Percentiles rank a stretch among this genome's conserved stretches.
phyloP scores from a whole-genome alignment of 2,113 vertebrate genomes.

The Rhinopomastus cyanomelas region DNA sequence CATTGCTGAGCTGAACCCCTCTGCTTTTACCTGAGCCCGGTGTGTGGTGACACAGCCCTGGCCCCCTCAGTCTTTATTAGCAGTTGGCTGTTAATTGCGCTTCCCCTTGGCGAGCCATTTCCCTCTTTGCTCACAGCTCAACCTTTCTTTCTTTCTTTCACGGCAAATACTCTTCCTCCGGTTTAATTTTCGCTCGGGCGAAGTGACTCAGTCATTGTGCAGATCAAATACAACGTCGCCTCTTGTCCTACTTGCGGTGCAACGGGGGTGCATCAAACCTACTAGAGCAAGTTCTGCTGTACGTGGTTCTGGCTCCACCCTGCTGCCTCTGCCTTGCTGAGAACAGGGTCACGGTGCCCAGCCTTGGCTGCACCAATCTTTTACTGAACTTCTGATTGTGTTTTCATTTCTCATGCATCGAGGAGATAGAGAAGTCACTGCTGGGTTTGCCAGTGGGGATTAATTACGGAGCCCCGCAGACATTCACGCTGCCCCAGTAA shows the following conservation, averaged over 20 bases:
- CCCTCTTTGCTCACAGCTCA: background rate
- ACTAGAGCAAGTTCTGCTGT: background rate
- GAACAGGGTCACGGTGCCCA: background rate
- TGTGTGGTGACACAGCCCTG: background rate
- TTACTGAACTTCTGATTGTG: background rate
- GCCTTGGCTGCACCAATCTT: background rate
- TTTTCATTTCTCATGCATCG: background rate
- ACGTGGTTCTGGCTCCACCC: background rate
- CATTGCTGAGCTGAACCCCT: background rate
- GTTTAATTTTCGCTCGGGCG: background rate
- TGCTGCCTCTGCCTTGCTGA: background rate
- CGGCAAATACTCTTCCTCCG: background rate
- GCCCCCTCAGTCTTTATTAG: background rate
- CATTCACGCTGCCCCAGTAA: background rate
- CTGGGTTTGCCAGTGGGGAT: background rate
- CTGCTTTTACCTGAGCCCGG: conserved; percentile 49
- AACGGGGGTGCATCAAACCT: background rate
- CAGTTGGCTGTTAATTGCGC: background rate
- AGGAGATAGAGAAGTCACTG: background rate
- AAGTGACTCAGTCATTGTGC: background rate
- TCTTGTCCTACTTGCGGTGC: background rate
- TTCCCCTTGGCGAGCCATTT: background rate
- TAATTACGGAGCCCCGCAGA: background rate
- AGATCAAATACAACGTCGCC: background rate
- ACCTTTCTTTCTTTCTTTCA: background rate